Base-by-base conservation (phyloP, 2,888 invertebrate species). In the Dryococelus australis region DNA sequence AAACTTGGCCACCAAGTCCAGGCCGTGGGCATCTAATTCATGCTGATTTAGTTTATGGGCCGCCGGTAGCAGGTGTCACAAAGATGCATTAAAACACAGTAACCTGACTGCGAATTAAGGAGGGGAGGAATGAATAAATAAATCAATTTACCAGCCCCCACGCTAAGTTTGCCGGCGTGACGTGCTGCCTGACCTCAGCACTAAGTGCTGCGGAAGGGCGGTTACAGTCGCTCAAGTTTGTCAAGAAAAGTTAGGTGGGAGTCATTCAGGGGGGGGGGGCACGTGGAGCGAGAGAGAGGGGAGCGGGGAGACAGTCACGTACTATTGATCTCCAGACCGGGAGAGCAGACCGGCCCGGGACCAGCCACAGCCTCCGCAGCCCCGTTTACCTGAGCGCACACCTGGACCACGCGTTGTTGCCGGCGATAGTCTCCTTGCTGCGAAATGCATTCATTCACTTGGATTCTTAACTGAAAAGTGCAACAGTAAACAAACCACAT, bases 261-360 rank as follows among this genome's bases (percentile, higher is more conserved):
- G n/a, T n/a, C n/a, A n/a, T n/a, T n/a, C n/a, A 26, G 51, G 27
- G 0, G 10, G 43, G 43, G 35, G 79, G 35, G 85, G 65, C 24
- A 81, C 12, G 86, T 35, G 86, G 51, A 51, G 43, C 65, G n/a
- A 47, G 20, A 26, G 35, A 81, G 79, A 6, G 24, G 27, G 79
- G 28, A 10, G 80, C 27, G 43, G 53, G 86, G 53, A 86, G 80
- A 47, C 84, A 47, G 85, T 79, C 86, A 86, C 84, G 84, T 43
- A 83, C 84, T 86, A 86, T 51, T 53, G 88, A 85, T 84, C 83
- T 84, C 80, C 43, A 53, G 81, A 53, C 51, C 28, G 86, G 79
- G 83, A 81, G 87, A 83, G 80, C 43, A 65, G 83, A 81, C 53
- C 47, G 47, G 85, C 24, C 85, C 43, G 80, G 84, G 80, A 27